Evolutionary conservation across 35 echinoderm and acorn worm genomes (phyloP).

Genomic region (Apostichopus parvimensis): DNA sequence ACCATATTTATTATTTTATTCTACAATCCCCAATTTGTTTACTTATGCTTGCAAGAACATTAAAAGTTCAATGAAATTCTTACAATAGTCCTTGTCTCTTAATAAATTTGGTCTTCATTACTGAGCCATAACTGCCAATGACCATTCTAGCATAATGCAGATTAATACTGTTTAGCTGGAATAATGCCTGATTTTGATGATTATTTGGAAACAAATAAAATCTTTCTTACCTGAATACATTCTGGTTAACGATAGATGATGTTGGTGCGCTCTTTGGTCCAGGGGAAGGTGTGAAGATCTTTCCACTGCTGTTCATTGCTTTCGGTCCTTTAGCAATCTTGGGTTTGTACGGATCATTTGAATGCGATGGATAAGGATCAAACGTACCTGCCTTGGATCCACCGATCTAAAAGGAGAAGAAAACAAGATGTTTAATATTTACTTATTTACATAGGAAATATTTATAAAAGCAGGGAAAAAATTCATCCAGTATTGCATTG

Average conservation of each 20-base stretch:
- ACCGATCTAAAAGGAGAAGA: conserved; percentile 71
- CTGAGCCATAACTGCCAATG: not conserved
- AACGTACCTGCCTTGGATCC: conserved; percentile 92
- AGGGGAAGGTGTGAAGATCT: conserved; percentile 93
- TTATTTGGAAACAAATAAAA: no score
- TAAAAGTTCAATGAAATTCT: not conserved
- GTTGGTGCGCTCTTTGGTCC: conserved; percentile 91
- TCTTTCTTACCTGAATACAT: conserved; percentile 75
- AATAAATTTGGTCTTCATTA: not conserved
- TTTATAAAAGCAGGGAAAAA: no score
- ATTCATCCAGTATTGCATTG: no score
- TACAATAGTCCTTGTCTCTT: not conserved
- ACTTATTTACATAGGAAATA: not conserved
- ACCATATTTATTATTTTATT: no score
- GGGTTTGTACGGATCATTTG: conserved; percentile 88
- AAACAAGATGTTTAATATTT: conserved; percentile 2
- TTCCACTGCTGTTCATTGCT: conserved; percentile 86
- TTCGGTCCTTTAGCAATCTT: conserved; percentile 83
- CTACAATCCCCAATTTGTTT: no score
- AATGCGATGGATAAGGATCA: conserved; percentile 97
- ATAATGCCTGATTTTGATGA: no score
- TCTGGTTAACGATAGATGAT: conserved; percentile 86
- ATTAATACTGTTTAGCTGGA: no score
- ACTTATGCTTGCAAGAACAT: no score
- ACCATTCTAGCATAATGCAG: no score